Percentiles rank a stretch among this genome's conserved stretches.
Conservation (phyloP, 2,888 invertebrate genomes). For the Sinodicranocentrus sp. region DNA sequence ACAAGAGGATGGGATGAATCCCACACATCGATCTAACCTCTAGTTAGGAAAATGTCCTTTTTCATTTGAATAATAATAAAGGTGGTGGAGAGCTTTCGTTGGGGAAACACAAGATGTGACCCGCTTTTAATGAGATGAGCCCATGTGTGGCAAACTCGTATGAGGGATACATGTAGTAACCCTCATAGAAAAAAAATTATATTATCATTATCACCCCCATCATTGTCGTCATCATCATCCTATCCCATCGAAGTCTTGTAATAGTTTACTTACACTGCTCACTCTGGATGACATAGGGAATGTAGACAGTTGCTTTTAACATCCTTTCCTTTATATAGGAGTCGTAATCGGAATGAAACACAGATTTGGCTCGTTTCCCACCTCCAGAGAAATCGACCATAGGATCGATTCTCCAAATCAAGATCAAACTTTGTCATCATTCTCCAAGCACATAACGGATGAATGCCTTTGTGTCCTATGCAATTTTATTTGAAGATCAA, state of each 20-base stretch:
- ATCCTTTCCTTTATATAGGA: constrained; percentile 45
- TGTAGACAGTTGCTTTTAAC: constrained; percentile 40
- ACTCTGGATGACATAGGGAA: neutral
- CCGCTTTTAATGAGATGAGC: constrained; percentile 59
- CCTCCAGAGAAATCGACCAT: constrained; percentile 28
- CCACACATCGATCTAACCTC: too few relatives aligned
- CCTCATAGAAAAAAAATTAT: constrained; percentile 4
- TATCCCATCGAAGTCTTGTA: neutral
- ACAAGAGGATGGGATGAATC: constrained; percentile 38
- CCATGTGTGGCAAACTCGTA: constrained; percentile 14
- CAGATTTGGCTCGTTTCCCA: constrained; percentile 57
- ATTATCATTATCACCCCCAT: neutral
- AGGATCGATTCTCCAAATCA: constrained; percentile 46
- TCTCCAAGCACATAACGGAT: too few relatives aligned
- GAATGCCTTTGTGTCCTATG: too few relatives aligned
- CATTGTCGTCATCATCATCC: constrained; percentile 11
- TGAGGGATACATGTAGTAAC: neutral
- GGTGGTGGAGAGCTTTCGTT: neutral
- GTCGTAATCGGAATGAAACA: constrained; percentile 30
- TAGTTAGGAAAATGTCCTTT: constrained; percentile 44
- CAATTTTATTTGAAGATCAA: too few relatives aligned
- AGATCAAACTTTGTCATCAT: constrained; percentile 28
- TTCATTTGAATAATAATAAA: constrained; percentile 59
- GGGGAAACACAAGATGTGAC: constrained; percentile 55
- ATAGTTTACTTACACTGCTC: neutral